Percentiles rank a stretch among this genome's conserved stretches.
Evolutionary conservation across 2,888 invertebrate genomes (phyloP).

Genomic region (Brenthis daphne): DNA sequence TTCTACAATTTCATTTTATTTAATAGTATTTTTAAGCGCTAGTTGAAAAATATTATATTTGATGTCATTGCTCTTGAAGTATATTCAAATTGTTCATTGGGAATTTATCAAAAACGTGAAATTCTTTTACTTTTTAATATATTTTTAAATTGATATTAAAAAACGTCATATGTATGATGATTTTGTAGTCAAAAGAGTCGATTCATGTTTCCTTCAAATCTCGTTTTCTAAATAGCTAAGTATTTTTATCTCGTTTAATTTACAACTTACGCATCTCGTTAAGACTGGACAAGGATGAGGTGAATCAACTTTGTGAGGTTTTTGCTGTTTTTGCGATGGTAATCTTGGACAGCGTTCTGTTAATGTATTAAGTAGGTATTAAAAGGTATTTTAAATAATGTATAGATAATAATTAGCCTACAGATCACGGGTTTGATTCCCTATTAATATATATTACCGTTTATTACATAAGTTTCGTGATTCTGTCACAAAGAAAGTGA

Average conservation of each 20-base stretch:
- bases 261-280: constrained; percentile 11
- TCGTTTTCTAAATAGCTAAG: neutral
- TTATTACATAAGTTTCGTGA: too few relatives aligned
- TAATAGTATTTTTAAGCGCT: too few relatives aligned
- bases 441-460: neutral
- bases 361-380: constrained; percentile 5
- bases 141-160: too few relatives aligned
- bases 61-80: too few relatives aligned
- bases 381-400: neutral
- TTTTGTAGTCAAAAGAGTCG: too few relatives aligned
- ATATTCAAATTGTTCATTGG: too few relatives aligned
- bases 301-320: constrained; percentile 16
- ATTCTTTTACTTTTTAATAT: too few relatives aligned
- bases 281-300: neutral
- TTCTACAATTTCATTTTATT: too few relatives aligned
- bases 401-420: neutral
- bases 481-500: too few relatives aligned
- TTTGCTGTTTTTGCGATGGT: constrained; percentile 11
- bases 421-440: neutral
- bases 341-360: constrained; percentile 11
- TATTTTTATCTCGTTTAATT: constrained; percentile 10
- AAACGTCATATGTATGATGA: too few relatives aligned
- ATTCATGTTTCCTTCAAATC: neutral
- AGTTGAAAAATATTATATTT: too few relatives aligned
- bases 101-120: too few relatives aligned